Conservation (phyloP, 2,113 vertebrate species). For the Hassar affinis region DNA sequence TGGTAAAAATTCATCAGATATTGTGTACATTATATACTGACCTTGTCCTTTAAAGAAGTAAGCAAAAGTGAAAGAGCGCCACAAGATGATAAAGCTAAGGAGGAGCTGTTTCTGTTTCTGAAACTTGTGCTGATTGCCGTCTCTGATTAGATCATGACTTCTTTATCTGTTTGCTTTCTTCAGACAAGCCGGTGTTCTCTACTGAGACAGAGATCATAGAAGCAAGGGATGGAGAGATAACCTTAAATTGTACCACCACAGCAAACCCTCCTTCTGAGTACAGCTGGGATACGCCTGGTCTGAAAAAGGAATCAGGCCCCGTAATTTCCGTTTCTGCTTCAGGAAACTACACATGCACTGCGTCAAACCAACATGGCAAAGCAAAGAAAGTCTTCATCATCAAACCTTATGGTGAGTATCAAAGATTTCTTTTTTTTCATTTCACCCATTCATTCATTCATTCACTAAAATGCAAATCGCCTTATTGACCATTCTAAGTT, state of each 20-base stretch:
- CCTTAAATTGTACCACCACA: constrained; percentile 10
- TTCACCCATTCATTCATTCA: not conserved
- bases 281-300: not conserved
- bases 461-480: not conserved
- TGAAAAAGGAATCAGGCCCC: not conserved
- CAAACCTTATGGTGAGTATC: not conserved
- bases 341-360: constrained; percentile 24
- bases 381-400: constrained; percentile 1
- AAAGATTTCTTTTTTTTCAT: not conserved
- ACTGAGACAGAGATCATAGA: not conserved
- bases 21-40: too few species aligned
- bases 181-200: constrained; percentile 23
- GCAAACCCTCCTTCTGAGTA: constrained; percentile 21
- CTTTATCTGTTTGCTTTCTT: not conserved
- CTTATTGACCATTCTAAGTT: not conserved
- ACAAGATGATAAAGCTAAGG: too few species aligned
- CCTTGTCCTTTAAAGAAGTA: not conserved
- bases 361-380: not conserved
- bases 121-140: not conserved
- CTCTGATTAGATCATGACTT: not conserved
- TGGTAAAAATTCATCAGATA: not conserved
- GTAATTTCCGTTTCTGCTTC: fast-evolving
- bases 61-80: not conserved
- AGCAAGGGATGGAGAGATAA: too few species aligned
- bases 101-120: not conserved